A percentile compares a stretch with the other conserved stretches of the same genome.
Evolutionary conservation across 2,113 vertebrate genomes (phyloP).

Genomic region (Pseudopodoces humilis): DNA sequence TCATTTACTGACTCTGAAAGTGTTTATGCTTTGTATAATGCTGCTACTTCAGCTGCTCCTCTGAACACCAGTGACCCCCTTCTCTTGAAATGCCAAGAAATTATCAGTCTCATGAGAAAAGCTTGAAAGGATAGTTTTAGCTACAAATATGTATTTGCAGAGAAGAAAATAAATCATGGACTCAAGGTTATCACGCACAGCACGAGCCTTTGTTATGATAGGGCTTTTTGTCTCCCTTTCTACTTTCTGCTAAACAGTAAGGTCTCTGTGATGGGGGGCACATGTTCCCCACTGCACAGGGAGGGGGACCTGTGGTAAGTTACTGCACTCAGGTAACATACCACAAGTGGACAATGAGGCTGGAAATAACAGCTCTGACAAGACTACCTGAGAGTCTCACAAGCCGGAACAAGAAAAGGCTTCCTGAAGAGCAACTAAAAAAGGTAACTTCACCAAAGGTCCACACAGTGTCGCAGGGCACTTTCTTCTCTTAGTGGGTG

Average conservation of each 20-base stretch:
- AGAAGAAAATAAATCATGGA: not conserved
- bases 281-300: not conserved
- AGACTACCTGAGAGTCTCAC: conserved; percentile 45
- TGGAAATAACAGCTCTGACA: conserved; percentile 47
- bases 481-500: conserved; percentile 66
- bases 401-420: conserved; percentile 58
- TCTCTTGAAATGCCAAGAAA: conserved; percentile 27
- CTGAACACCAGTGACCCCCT: not conserved
- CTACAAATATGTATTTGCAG: not conserved
- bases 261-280: not conserved
- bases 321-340: not conserved
- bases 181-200: not conserved
- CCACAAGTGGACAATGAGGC: conserved; percentile 30
- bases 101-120: not conserved
- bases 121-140: conserved; percentile 12
- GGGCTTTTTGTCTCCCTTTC: not conserved
- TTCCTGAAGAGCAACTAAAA: conserved; percentile 57
- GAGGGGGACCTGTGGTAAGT: not conserved
- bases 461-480: conserved; percentile 14
- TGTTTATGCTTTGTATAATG: not conserved
- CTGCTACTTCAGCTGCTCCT: not conserved
- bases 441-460: conserved; percentile 52
- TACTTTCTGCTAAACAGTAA: not conserved
- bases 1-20: conserved; percentile 15
- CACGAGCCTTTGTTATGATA: not conserved